These are phyloP conservation scores for Nylanderia fulva DNA, from an alignment of 1,140 invertebrate species.

Conservation along the genomic window DNA sequence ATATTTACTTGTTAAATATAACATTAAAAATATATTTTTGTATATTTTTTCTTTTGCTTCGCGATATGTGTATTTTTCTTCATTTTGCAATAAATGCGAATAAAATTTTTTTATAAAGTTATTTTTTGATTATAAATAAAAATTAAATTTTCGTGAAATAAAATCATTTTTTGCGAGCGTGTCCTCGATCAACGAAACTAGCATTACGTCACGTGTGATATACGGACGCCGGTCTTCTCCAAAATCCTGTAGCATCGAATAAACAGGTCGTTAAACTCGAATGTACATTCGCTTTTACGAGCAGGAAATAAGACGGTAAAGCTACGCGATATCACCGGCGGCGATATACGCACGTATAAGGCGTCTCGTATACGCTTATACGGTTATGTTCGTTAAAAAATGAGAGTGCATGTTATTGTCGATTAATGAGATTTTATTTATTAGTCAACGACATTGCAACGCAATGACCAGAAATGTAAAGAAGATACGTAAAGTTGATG, in stretches of 20 bases:
- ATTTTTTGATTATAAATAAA: no score
- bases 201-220: neutral
- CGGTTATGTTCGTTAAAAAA: conserved; percentile 15
- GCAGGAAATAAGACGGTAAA: conserved; percentile 58
- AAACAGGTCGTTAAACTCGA: conserved; percentile 55
- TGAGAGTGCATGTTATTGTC: neutral
- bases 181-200: conserved; percentile 1
- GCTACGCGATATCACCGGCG: conserved; percentile 10
- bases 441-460: conserved; percentile 17
- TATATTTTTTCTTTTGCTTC: neutral
- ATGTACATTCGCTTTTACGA: conserved; percentile 54
- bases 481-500: neutral
- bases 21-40: no score
- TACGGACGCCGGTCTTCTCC: conserved; percentile 6
- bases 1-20: no score
- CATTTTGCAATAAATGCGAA: neutral
- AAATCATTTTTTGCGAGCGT: neutral
- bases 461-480: neutral
- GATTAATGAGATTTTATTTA: conserved; percentile 50
- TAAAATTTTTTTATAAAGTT: no score
- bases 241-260: conserved; percentile 46
- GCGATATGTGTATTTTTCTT: neutral
- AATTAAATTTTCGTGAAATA: no score
- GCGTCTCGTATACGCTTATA: neutral
- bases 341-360: neutral